Conservation (phyloP, 2,113 vertebrate genomes). For the Syrmaticus mikado region DNA sequence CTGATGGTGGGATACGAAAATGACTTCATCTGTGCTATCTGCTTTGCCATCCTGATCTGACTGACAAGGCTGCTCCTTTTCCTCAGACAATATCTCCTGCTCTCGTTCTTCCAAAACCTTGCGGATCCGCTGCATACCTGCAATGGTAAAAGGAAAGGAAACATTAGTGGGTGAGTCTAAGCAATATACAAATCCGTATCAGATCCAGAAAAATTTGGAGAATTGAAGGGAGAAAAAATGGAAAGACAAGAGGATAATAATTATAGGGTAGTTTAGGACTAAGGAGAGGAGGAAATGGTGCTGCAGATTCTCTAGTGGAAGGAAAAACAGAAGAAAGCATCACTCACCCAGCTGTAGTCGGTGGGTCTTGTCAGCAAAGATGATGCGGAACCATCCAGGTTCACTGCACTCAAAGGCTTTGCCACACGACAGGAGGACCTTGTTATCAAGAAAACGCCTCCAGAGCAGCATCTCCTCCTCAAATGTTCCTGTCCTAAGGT, state of each 20-base stretch:
- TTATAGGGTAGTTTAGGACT: background rate
- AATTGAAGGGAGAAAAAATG: background rate
- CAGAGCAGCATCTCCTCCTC: constrained; percentile 88
- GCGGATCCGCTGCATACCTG: constrained; percentile 89
- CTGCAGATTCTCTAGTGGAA: background rate
- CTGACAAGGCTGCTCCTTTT: constrained; percentile 49
- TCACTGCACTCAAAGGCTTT: constrained; percentile 89
- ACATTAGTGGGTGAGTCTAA: background rate
- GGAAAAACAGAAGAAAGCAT: background rate
- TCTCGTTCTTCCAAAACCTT: constrained; percentile 82
- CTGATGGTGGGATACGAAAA: constrained; percentile 71
- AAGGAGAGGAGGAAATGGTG: background rate
- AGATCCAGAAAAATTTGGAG: background rate
- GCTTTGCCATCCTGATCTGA: constrained; percentile 66
- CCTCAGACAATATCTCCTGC: constrained; percentile 69
- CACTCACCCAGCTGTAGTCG: constrained; percentile 87
- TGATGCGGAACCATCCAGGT: constrained; percentile 94
- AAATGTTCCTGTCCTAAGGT: constrained; percentile 85
- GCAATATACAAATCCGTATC: background rate
- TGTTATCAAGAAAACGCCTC: constrained; percentile 88
- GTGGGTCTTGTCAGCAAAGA: constrained; percentile 87
- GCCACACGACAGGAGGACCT: constrained; percentile 87
- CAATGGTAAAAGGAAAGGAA: background rate
- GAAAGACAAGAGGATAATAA: background rate
- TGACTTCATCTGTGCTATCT: constrained; percentile 76